Base-by-base conservation (phyloP, 1,140 invertebrate species). In the Diploscapter pachys region DNA sequence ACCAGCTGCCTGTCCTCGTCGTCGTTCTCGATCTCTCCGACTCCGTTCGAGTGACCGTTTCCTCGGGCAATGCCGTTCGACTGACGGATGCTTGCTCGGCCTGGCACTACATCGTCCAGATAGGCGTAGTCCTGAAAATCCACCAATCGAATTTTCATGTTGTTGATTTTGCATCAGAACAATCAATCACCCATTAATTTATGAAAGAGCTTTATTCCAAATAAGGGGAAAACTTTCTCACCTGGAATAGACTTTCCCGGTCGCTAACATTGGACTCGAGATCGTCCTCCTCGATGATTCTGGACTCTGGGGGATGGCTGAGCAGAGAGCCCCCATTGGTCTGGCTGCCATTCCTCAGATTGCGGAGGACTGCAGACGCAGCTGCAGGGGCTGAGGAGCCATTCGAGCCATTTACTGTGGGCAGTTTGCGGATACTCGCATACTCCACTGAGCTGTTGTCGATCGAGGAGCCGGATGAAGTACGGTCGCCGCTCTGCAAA, bases 1-100 rank as follows among this genome's bases (percentile, higher is more conserved):
- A 95, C 86, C 56, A 95, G 88, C 86, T 93, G 91, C 80, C 91
- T 90, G 85, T 95, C 93, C 85, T 91, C 92, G 11, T 48, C 5
- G 13, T 13, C n/a, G 9, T 13, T 52, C 62, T 62, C 49, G 4
- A 49, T 5, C 8, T 62, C 57, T 2, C 51, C 49, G 31, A 59
- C 54, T 5, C 4, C 11, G 50, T 8, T 6, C 31, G 49, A 8
- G 48, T 13, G 11, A 3, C 13, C n/a, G 1, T 9, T 6, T 9
- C 53, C 53, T 13, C 11, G 13, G 11, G 11, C 57, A 13, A 11
- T 59, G 11, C 13, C 13, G 57, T 59, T 64, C 31, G 13, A 50
- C 63, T 5, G 80, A 92, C 87, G 88, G 31, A 31, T 31, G 68
- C 88, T 86, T 63, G 53, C n/a, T 79, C 78, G 50, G 48, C 71